A percentile compares a stretch with the other conserved stretches of the same genome.
These are phyloP conservation scores for Lampropteryx suffumata DNA, from an alignment of 2,888 invertebrate species.

Conservation along the genomic window DNA sequence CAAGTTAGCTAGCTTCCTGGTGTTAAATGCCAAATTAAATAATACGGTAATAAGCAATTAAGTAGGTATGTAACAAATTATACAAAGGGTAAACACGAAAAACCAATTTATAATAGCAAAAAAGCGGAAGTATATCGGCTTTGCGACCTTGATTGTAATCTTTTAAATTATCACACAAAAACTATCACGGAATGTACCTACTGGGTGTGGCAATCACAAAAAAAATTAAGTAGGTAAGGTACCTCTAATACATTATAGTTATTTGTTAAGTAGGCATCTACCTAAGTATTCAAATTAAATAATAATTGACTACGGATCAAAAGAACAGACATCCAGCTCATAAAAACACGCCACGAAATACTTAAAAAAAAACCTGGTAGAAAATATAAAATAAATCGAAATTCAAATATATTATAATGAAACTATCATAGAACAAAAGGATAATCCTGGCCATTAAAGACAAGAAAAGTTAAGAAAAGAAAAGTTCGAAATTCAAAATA, in stretches of 20 bases:
- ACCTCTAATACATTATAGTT: not conserved
- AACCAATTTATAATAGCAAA: constrained; percentile 15
- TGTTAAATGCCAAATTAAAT: not conserved
- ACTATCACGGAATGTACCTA: constrained; percentile 4
- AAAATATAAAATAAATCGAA: too few species aligned
- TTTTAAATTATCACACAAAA: constrained; percentile 12
- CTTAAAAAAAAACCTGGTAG: too few species aligned
- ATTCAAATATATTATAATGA: too few species aligned
- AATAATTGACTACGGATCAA: too few species aligned
- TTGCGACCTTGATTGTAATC: constrained; percentile 20
- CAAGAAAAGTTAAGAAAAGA: not conserved
- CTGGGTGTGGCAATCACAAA: constrained; percentile 14
- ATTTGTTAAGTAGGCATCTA: too few species aligned
- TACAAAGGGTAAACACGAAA: constrained; percentile 7
- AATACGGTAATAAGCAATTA: constrained; percentile 2
- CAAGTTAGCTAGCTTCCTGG: not conserved
- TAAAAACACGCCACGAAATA: too few species aligned
- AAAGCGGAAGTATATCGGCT: constrained; percentile 25
- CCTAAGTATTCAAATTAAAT: too few species aligned
- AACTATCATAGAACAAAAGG: too few species aligned
- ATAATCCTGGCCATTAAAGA: not conserved
- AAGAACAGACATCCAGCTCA: too few species aligned
- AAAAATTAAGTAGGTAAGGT: not conserved
- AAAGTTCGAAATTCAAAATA: constrained; percentile 6
- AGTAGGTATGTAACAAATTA: not conserved